Evolutionary conservation across 2,888 invertebrate genomes (phyloP), one percentile per base, ranked within the genome.

Genomic region (Tenthredo distinguenda): DNA sequence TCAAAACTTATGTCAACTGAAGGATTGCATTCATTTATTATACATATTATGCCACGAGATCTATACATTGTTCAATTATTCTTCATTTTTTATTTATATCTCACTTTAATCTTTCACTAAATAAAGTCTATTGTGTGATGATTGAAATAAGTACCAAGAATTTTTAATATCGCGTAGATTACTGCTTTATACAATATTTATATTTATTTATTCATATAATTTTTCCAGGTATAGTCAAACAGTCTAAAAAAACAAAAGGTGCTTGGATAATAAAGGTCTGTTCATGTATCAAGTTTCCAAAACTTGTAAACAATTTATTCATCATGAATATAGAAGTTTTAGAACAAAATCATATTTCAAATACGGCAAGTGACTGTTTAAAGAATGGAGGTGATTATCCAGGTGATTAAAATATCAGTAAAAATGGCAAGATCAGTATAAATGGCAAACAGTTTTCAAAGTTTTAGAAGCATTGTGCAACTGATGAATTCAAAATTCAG

Each of bases 341-440:
- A 34, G 68, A 34, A 68, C 68, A 68, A 68, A 68, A 68, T 68
- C 31, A 68, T 34, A 18, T 68, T 68, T 34, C 68, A 34, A 34
- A 3, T 34, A 68, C 34, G 15, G 18, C 34, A 12, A 68, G 4
- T 1, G 18, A 34, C 2, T 68, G 31, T 68, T 34, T 34, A 18
- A 34, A 34, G 18, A 34, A 34, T 34, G 15, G 26, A 34, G 47
- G 47, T 47, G 18, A 68, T 15, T 34, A 5, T 68, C 34, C 18
- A 68, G 34, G 34, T 34, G 68, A 65, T 15, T 68, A 4, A 68
- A 34, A 34, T 68, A 26, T 3, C 62, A 62, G 62, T 26, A 21
- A 62, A 26, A 31, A 68, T 68, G 0, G 4, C 12, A 26, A 34
- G 68, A 68, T 3, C 62, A 62, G 62, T 26, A 21, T 26, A 26